Evolutionary conservation across 2,113 vertebrate species (phyloP).

Genomic region (Gopherus evgoodei): DNA sequence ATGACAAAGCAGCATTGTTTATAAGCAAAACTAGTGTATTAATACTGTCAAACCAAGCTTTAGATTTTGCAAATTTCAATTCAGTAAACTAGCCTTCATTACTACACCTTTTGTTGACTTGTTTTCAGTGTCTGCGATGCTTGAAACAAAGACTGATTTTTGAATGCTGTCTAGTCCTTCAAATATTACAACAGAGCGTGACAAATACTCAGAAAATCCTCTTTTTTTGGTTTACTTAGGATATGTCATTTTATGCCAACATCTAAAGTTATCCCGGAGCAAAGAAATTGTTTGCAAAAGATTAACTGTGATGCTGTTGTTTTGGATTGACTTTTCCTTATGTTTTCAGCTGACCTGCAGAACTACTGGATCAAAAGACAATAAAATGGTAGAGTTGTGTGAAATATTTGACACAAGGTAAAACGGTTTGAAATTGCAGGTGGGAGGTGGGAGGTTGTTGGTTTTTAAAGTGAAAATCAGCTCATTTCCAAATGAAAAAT

Average conservation of each 20-base stretch:
- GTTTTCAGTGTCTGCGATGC: neutral
- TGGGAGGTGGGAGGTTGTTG: neutral
- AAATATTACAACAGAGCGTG: neutral
- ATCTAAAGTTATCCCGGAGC: neutral
- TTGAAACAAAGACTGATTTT: neutral
- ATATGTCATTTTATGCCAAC: neutral
- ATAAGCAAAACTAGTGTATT: conserved; percentile 5
- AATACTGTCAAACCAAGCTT: neutral
- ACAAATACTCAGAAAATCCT: conserved; percentile 5
- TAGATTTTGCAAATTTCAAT: conserved; percentile 30
- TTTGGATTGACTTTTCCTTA: neutral
- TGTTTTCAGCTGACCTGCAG: neutral
- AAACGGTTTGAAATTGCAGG: neutral
- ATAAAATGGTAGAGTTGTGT: neutral
- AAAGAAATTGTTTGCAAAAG: conserved; percentile 23
- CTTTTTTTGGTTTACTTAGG: neutral
- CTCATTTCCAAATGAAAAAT: neutral
- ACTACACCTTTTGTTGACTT: neutral
- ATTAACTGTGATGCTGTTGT: neutral
- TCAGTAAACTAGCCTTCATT: neutral
- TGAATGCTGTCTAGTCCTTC: conserved; percentile 18
- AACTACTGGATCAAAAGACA: neutral
- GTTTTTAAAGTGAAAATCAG: neutral
- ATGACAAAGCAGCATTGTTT: conserved; percentile 15
- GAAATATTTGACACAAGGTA: neutral